Conservation (phyloP, 2,113 vertebrate species). For the Calidris pygmaea region DNA sequence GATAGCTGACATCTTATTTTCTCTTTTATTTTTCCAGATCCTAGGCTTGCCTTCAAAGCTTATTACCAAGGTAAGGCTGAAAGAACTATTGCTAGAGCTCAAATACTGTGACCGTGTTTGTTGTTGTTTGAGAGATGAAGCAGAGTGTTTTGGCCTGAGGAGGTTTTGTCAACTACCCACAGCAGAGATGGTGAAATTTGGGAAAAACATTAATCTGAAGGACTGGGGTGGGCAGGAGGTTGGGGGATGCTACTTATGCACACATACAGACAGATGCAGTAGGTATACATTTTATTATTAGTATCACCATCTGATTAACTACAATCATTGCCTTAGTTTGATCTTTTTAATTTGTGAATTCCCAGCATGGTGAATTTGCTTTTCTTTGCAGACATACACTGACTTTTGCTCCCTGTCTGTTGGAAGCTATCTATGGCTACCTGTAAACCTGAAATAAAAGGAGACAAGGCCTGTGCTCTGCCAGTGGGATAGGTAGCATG, state of each 20-base stretch:
- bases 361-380: background rate
- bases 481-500: background rate
- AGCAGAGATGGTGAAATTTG: background rate
- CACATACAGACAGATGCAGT: too few species aligned
- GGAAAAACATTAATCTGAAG: background rate
- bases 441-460: background rate
- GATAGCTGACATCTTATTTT: background rate
- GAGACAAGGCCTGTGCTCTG: background rate
- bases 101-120: background rate
- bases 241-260: background rate
- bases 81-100: background rate
- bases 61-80: background rate
- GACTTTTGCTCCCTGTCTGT: background rate
- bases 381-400: background rate
- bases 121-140: background rate
- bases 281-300: background rate
- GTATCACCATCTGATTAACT: background rate
- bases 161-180: background rate
- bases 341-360: background rate
- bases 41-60: background rate
- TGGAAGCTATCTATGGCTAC: background rate
- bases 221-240: rapidly evolving
- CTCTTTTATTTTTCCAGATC: background rate
- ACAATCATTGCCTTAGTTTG: background rate
- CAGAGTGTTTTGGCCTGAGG: background rate